Evolutionary conservation across 2,113 vertebrate genomes (phyloP).

Genomic region (Orthochromis indermauri): DNA sequence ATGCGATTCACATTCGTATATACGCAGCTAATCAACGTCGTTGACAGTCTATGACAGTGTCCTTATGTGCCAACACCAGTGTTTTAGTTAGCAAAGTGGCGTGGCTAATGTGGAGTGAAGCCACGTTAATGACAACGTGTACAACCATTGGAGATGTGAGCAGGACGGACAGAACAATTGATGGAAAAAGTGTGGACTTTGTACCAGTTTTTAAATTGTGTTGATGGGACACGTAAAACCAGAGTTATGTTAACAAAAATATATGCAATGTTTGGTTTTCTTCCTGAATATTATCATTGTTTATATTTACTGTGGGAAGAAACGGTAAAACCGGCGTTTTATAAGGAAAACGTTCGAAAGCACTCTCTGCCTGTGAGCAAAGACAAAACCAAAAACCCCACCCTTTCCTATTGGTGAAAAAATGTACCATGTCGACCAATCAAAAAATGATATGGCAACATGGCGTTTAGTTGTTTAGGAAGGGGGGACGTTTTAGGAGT

Average conservation of each 20-base stretch:
- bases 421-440: too few species aligned
- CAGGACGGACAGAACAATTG: not conserved
- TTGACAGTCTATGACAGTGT: too few species aligned
- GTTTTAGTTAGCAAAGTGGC: too few species aligned
- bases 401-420: too few species aligned
- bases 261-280: not conserved
- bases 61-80: too few species aligned
- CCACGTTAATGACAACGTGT: too few species aligned
- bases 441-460: not conserved
- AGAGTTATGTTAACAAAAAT: not conserved
- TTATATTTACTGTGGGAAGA: not conserved
- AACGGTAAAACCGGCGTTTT: accelerated
- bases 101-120: too few species aligned
- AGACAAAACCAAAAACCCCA: too few species aligned
- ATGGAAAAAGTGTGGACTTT: not conserved
- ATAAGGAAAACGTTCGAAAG: accelerated
- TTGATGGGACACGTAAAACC: not conserved
- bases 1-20: not conserved
- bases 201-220: not conserved
- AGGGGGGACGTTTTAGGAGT: too few species aligned
- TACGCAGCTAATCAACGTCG: not conserved
- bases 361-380: too few species aligned
- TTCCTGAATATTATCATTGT: not conserved
- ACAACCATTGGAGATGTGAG: not conserved
- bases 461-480: not conserved